Conservation (phyloP, 2,888 invertebrate species). For the Sesamia inferens region DNA sequence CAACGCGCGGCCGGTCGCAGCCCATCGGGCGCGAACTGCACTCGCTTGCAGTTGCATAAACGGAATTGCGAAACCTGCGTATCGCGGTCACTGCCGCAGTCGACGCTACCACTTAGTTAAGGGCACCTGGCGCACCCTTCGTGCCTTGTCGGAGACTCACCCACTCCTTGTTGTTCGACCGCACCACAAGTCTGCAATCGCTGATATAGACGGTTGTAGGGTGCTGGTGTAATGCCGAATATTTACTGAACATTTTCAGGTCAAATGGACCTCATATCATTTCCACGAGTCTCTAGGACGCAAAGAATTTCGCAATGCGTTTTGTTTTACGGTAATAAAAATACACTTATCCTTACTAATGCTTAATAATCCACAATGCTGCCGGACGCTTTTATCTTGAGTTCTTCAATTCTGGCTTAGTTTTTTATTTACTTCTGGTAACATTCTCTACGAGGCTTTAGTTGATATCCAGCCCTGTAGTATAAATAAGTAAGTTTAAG, state of each 20-base stretch:
- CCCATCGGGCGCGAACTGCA: constrained; percentile 86
- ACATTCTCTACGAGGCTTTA: not conserved
- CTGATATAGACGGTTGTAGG: constrained; percentile 16
- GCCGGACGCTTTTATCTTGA: not conserved
- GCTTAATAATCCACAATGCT: not conserved
- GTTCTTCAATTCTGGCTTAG: not conserved
- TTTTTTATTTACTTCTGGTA: not conserved
- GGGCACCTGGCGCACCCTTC: constrained; percentile 83
- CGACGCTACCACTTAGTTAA: constrained; percentile 75
- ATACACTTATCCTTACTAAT: no score
- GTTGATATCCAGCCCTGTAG: not conserved
- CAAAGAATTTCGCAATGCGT: not conserved
- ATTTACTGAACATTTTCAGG: not conserved
- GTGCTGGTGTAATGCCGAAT: constrained; percentile 6
- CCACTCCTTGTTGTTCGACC: constrained; percentile 29
- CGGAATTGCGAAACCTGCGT: constrained; percentile 80
- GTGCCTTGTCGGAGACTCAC: constrained; percentile 64
- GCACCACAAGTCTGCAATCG: constrained; percentile 1
- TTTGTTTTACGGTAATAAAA: not conserved
- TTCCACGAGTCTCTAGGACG: not conserved
- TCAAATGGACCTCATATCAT: no score
- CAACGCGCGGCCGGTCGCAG: constrained; percentile 78
- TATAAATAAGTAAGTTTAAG: no score
- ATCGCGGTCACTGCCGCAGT: constrained; percentile 89
- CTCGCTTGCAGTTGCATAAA: constrained; percentile 88